Percentiles rank a stretch among this genome's conserved stretches.
These are phyloP conservation scores for Thumatha senex DNA, from an alignment of 2,888 invertebrate genomes.

Conservation along the genomic window DNA sequence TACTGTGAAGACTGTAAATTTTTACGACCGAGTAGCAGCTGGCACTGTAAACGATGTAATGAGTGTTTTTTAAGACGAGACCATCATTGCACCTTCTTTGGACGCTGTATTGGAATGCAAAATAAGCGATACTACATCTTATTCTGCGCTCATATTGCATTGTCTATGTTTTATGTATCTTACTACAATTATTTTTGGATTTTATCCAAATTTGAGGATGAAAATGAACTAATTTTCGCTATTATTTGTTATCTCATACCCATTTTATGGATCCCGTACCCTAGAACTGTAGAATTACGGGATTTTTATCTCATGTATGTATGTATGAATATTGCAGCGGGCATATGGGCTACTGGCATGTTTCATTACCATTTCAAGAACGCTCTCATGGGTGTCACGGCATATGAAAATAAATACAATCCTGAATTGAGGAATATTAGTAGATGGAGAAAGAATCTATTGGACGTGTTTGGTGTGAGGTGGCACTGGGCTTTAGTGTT, in stretches of 20 bases:
- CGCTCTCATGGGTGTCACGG: constrained; percentile 78
- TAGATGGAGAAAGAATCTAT: constrained; percentile 87
- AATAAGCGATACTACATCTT: constrained; percentile 92
- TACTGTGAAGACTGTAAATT: constrained; percentile 90
- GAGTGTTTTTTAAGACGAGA: constrained; percentile 92
- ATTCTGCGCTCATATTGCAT: constrained; percentile 86
- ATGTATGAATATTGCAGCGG: constrained; percentile 44
- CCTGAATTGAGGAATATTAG: constrained; percentile 82
- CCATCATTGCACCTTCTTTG: constrained; percentile 93
- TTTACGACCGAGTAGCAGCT: constrained; percentile 88
- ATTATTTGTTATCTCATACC: constrained; percentile 51
- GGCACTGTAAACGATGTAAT: constrained; percentile 93
- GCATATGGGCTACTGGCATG: constrained; percentile 47
- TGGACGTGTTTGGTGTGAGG: constrained; percentile 86
- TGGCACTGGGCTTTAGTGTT: constrained; percentile 60
- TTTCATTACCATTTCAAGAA: constrained; percentile 67
- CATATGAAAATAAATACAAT: constrained; percentile 60
- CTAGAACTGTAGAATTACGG: constrained; percentile 38
- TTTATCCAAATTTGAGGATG: constrained; percentile 54
- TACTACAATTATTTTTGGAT: constrained; percentile 87
- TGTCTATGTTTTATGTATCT: constrained; percentile 86
- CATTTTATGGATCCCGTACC: constrained; percentile 36
- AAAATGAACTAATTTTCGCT: constrained; percentile 37
- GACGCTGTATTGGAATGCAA: constrained; percentile 91
- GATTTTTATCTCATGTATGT: constrained; percentile 54